Base-by-base conservation (phyloP, 2,113 vertebrate species). In the Chamaea fasciata region DNA sequence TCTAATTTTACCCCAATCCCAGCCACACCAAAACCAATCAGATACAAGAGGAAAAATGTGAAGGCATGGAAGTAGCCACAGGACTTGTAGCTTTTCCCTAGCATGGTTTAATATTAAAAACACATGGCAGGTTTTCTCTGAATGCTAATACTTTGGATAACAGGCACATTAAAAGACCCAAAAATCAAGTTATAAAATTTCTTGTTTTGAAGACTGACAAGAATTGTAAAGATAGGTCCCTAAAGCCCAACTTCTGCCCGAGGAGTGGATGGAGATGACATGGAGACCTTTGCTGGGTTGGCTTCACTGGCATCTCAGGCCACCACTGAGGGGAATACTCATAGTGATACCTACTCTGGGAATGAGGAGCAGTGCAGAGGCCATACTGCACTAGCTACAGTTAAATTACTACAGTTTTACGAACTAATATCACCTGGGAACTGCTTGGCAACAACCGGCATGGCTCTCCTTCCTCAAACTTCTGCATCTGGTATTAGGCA, bases 401-500 rank as follows among this genome's bases (percentile, higher is more conserved):
- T 47, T 49, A 77, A 80, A 77, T 82, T 78, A 81, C 85, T 55
- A 10, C 24, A 75, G 47, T 41, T 92, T 96, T 64, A 81, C 64
- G 77, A 87, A 73, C 63, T 46, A 76, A n/a, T 47, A 81, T 87
- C 52, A 83, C 33, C 41, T 59, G 76, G 83, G 60, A 92, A 78
- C 37, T 68, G 70, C 60, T 44, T 9, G 4, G 84, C 68, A 88
- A 41, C 21, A 35, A 68, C 35, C 3, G 0, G 62, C 16, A 52
- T 0, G 0, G 46, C 73, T 68, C 62, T 82, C 44, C 49, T 57
- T 67, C 64, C 49, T 67, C 52, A 64, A 31, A 64, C 39, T 49
- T 42, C 57, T 62, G 53, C 87, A 55, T 91, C 83, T 94, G 88
- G 76, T 93, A 39, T 65, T 20, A 70, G 71, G 60, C 53, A 74